Percentiles rank a stretch among this genome's conserved stretches.
Evolutionary conservation across 2,797 vertebrate genomes (phyloP).

Genomic region (Lerista edwardsae): DNA sequence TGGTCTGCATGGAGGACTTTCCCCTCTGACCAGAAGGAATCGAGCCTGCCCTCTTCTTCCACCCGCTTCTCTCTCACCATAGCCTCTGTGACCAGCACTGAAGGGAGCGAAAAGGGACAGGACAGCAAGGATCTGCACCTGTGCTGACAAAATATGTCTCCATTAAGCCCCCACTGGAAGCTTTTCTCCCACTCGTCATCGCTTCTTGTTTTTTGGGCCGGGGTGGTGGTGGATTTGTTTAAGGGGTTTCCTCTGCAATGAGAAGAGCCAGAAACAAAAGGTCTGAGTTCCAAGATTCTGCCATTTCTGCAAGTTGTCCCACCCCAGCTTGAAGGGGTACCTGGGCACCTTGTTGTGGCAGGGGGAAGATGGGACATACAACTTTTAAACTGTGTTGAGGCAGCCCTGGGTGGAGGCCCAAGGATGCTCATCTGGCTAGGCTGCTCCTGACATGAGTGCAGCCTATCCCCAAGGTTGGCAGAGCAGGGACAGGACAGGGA

Average conservation of each 20-base stretch:
- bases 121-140: no score
- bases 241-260: no score
- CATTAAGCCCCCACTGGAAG: no score
- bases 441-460: neutral
- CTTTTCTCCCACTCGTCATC: no score
- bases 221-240: no score
- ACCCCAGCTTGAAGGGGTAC: neutral
- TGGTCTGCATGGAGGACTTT: neutral
- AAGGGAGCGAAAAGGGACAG: no score
- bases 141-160: no score
- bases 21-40: neutral
- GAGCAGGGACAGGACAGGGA: neutral
- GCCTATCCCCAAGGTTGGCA: neutral
- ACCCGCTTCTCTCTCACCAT: no score
- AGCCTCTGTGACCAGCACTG: no score
- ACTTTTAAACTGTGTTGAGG: neutral
- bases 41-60: no score
- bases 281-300: neutral
- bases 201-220: no score
- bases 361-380: neutral
- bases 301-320: neutral
- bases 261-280: neutral
- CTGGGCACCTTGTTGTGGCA: no score
- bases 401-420: neutral
- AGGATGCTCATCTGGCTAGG: neutral